Evolutionary conservation across 2,888 invertebrate species (phyloP), one percentile per base, ranked within the genome.

Genomic region (Drosophila anceps): DNA sequence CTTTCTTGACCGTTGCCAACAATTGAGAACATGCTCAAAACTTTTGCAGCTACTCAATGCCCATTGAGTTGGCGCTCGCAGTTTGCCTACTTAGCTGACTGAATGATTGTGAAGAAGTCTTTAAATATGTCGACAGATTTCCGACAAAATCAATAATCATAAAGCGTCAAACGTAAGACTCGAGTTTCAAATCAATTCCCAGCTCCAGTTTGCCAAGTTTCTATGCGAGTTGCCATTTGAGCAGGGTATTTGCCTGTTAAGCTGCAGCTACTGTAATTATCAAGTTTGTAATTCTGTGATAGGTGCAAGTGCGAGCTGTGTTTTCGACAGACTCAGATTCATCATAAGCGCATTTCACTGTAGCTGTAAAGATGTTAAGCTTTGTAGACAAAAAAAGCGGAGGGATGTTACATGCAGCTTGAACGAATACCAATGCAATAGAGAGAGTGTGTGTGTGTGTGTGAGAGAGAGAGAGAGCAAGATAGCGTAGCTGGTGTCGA

Each of bases 1-100:
- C 70, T 60, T 59, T 74, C 61, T 50, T 18, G 43, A 57, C 43
- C 54, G 3, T 4, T 33, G 39, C 41, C 51, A 43, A 59, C 50
- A 44, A 29, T 48, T 20, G 41, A 20, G 41, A 50, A 33, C 43
- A 43, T 50, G 43, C 50, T 55, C n/a, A 44, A 61, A 73, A 73
- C 51, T 51, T 73, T 61, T 37, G 18, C 54, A 29, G 18, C 29
- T 13, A 39, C 18, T 29, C 50, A 31, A 31, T 50, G 35, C 53
- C 53, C 35, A 53, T 15, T 35, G 33, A 51, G 33, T 24, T 48
- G 27, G 15, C 48, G 48, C 48, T 27, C 13, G 13, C 20, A 51
- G 33, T 33, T 35, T 5, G 35, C 29, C 48, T 29, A n/a, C 48
- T 18, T n/a, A 10, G n/a, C 46, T n/a, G 46, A 9, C 46, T 44